A percentile compares a stretch with the other conserved stretches of the same genome.
These are phyloP conservation scores for Rhipidura dahli DNA, from an alignment of 2,113 vertebrate genomes.

Conservation along the genomic window DNA sequence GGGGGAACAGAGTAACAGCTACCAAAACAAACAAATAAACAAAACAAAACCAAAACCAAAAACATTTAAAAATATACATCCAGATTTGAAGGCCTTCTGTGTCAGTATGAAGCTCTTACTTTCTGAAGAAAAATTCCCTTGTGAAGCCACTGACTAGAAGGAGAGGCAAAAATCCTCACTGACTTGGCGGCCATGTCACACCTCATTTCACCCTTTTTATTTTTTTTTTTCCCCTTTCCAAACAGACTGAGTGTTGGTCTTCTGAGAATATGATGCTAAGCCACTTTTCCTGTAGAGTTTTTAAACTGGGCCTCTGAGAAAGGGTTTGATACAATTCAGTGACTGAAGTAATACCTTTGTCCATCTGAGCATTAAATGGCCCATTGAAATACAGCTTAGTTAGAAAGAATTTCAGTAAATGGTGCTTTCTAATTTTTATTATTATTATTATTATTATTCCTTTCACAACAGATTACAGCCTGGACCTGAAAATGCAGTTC, in stretches of 20 bases:
- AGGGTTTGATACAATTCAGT: constrained; percentile 77
- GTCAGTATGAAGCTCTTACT: neutral
- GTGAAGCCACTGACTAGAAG: constrained; percentile 31
- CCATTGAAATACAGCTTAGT: constrained; percentile 83
- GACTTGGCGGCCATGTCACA: constrained; percentile 38
- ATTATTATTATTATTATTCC: constrained; percentile 31
- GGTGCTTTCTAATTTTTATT: constrained; percentile 70
- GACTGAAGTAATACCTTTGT: constrained; percentile 85
- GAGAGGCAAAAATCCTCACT: constrained; percentile 4
- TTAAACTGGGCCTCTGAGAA: constrained; percentile 77
- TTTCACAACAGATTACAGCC: constrained; percentile 72
- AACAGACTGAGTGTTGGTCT: constrained; percentile 63
- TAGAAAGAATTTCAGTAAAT: constrained; percentile 75
- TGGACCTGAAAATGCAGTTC: constrained; percentile 79
- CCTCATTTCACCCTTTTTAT: constrained; percentile 61
- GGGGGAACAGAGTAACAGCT: neutral
- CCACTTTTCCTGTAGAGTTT: constrained; percentile 76
- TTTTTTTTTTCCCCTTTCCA: neutral
- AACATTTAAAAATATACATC: neutral
- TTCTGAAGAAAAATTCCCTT: constrained; percentile 34
- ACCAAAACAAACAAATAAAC: neutral
- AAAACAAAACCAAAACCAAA: neutral
- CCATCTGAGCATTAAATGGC: constrained; percentile 85
- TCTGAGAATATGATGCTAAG: constrained; percentile 72
- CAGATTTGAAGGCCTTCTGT: neutral